phyloP scores from a whole-genome alignment of 2,797 vertebrate species.

The Squalus acanthias region DNA sequence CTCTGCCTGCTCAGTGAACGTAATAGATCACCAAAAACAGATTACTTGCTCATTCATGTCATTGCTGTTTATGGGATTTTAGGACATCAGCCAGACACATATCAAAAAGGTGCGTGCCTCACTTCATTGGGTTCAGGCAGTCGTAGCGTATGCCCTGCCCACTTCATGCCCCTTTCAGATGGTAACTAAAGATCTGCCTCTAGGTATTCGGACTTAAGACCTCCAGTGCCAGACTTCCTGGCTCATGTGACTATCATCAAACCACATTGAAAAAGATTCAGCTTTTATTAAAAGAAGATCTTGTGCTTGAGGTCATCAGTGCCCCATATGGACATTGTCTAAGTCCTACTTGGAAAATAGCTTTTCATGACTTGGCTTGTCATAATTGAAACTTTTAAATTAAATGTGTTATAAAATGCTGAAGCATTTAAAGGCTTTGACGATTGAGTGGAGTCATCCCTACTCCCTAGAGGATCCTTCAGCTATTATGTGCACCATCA shows the following conservation, averaged over 20 bases:
- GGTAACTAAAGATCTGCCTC: not conserved
- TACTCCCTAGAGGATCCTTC: not conserved
- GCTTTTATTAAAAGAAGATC: not conserved
- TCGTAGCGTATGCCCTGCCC: not conserved
- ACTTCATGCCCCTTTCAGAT: not conserved
- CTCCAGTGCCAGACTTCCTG: not conserved
- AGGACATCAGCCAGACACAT: not conserved
- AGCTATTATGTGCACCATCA: not conserved
- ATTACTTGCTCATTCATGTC: not conserved
- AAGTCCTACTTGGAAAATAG: not conserved
- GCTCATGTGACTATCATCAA: not conserved
- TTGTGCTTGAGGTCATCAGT: not conserved
- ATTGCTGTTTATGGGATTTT: not conserved
- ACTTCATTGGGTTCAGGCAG: not conserved
- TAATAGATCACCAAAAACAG: not conserved
- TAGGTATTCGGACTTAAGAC: not conserved
- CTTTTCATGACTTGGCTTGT: not conserved
- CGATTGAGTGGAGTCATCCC: not conserved
- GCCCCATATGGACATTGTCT: not conserved
- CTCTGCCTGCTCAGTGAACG: not conserved
- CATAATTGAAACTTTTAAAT: not conserved
- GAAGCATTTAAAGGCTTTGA: not conserved
- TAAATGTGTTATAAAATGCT: slow-evolving; percentile 1
- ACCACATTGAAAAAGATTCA: not conserved
- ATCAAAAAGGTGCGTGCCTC: not conserved